Percentiles rank a stretch among this genome's conserved stretches.
phyloP scores from a whole-genome alignment of 2,888 invertebrate genomes.

The Odontothrips loti region DNA sequence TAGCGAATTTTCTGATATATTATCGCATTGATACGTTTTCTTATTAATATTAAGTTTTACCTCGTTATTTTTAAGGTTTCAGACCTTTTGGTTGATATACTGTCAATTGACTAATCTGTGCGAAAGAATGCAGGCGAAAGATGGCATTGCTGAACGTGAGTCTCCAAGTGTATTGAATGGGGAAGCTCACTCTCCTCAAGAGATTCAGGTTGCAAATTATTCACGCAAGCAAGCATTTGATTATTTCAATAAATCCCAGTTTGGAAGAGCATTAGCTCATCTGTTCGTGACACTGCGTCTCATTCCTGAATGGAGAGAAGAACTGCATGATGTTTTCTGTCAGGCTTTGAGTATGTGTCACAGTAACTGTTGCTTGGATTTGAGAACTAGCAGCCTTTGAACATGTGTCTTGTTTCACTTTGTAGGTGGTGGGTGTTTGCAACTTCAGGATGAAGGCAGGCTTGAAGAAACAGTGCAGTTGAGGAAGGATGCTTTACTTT shows the following conservation, averaged over 20 bases:
- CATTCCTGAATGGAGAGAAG: conserved; percentile 38
- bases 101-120: too few species aligned
- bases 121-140: too few species aligned
- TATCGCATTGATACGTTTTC: too few species aligned
- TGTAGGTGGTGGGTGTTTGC: conserved; percentile 40
- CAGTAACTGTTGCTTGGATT: neutral
- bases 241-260: conserved; percentile 40
- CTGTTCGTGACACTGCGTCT: conserved; percentile 43
- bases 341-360: conserved; percentile 39
- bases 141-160: neutral
- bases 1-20: too few species aligned
- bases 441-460: conserved; percentile 43
- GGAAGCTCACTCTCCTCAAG: neutral
- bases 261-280: conserved; percentile 44
- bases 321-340: conserved; percentile 41
- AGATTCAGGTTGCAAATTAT: conserved; percentile 44
- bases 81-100: too few species aligned
- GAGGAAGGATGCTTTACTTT: conserved; percentile 47
- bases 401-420: neutral
- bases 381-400: neutral
- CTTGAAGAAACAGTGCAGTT: conserved; percentile 46
- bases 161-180: neutral
- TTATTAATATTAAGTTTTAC: too few species aligned
- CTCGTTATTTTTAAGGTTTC: too few species aligned
- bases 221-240: conserved; percentile 41